phyloP scores from a whole-genome alignment of 2,113 vertebrate genomes.

The Circaetus cinerascens region DNA sequence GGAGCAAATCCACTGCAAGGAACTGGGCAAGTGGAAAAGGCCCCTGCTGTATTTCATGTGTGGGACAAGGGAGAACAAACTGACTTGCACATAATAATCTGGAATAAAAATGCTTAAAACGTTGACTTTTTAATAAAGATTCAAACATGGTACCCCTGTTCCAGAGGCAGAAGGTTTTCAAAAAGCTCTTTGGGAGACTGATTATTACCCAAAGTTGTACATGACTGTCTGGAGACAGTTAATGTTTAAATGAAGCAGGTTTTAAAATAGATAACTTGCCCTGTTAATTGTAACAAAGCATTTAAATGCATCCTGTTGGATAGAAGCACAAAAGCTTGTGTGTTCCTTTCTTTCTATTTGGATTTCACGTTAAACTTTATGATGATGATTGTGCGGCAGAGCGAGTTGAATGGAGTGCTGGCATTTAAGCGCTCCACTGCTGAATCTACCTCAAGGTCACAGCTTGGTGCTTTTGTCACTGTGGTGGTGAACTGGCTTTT shows the following conservation, averaged over 20 bases:
- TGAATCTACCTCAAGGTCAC: neutral
- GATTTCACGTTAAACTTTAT: neutral
- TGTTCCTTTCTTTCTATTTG: neutral
- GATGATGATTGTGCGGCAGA: neutral
- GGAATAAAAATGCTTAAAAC: neutral
- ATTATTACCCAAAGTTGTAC: neutral
- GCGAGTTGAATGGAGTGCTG: neutral
- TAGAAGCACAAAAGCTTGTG: neutral
- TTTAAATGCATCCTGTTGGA: neutral
- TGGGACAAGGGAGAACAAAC: neutral
- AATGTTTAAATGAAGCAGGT: neutral
- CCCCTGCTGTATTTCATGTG: neutral
- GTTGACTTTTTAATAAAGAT: neutral
- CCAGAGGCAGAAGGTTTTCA: neutral
- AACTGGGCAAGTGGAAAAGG: neutral
- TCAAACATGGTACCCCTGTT: neutral
- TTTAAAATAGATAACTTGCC: neutral
- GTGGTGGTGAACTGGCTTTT: neutral
- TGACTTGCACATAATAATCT: neutral
- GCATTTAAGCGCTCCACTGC: neutral
- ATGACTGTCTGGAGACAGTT: neutral
- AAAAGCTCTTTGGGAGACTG: neutral
- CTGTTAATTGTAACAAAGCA: neutral
- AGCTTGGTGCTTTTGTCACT: neutral
- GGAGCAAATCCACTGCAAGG: neutral